Conservation (phyloP, 2,113 vertebrate species). For the Seriola rivoliana region DNA sequence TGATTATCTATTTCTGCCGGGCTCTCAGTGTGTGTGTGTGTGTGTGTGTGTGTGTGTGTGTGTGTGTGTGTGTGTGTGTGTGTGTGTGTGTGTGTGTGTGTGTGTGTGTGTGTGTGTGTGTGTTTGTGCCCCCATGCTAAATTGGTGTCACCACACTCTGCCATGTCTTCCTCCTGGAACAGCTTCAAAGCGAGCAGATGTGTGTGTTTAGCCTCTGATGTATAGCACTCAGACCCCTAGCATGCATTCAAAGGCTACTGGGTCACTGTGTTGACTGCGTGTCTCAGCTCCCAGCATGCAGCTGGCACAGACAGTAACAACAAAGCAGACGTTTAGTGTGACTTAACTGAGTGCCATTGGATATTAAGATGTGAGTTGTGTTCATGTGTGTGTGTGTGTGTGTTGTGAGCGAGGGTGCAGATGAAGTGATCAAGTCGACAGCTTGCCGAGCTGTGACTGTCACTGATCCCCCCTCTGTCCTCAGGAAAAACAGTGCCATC, state of each 20-base stretch:
- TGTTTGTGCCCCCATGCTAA: constrained; percentile 35
- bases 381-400: constrained; percentile 39
- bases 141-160: constrained; percentile 34
- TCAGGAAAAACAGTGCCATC: constrained; percentile 80
- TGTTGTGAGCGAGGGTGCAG: constrained; percentile 65
- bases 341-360: constrained; percentile 52
- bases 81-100: neutral
- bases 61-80: constrained; percentile 25
- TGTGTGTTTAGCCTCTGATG: constrained; percentile 66
- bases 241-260: constrained; percentile 56
- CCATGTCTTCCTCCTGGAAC: constrained; percentile 24
- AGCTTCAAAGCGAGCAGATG: constrained; percentile 54
- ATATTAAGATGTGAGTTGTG: neutral
- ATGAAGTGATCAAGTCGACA: constrained; percentile 82
- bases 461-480: constrained; percentile 73
- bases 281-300: constrained; percentile 71
- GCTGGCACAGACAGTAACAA: constrained; percentile 69
- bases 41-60: constrained; percentile 16
- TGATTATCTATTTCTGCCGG: constrained; percentile 61
- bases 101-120: constrained; percentile 16
- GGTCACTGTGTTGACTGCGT: constrained; percentile 65
- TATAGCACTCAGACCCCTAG: constrained; percentile 31
- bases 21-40: constrained; percentile 21
- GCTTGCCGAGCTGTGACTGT: constrained; percentile 82
- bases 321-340: constrained; percentile 75